These are phyloP conservation scores for Lophochroa leadbeateri DNA, from an alignment of 2,113 vertebrate genomes.

Conservation along the genomic window DNA sequence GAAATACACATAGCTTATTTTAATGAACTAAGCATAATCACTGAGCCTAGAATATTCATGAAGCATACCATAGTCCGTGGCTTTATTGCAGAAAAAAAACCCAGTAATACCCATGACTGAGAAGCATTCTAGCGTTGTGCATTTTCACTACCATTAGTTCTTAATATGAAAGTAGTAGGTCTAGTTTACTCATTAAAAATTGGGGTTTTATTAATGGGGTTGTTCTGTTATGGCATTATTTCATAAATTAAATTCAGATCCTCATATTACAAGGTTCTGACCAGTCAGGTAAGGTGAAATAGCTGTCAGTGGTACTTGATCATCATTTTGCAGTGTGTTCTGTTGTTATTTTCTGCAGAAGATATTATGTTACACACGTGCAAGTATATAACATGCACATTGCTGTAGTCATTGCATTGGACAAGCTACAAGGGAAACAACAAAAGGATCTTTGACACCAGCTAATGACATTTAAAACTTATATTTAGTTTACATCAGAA, in stretches of 20 bases:
- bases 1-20: not conserved
- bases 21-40: not conserved
- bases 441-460: not conserved
- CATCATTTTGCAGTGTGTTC: not conserved
- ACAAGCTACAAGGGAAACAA: not conserved
- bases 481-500: not conserved
- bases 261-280: not conserved
- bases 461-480: conserved; percentile 14
- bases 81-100: not conserved
- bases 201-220: not conserved
- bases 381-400: rapidly evolving
- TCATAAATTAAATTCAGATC: conserved; percentile 5
- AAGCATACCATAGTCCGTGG: not conserved
- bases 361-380: not conserved
- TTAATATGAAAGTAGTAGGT: not conserved
- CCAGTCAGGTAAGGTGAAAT: not conserved
- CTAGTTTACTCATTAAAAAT: not conserved
- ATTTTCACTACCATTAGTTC: conserved; percentile 14
- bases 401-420: not conserved
- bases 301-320: conserved; percentile 7
- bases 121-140: not conserved
- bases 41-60: not conserved
- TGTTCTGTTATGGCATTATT: not conserved
- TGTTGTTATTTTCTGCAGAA: not conserved
- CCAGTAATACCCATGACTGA: not conserved